phyloP scores from a whole-genome alignment of 2,888 invertebrate genomes.

The Onchidella celtica region DNA sequence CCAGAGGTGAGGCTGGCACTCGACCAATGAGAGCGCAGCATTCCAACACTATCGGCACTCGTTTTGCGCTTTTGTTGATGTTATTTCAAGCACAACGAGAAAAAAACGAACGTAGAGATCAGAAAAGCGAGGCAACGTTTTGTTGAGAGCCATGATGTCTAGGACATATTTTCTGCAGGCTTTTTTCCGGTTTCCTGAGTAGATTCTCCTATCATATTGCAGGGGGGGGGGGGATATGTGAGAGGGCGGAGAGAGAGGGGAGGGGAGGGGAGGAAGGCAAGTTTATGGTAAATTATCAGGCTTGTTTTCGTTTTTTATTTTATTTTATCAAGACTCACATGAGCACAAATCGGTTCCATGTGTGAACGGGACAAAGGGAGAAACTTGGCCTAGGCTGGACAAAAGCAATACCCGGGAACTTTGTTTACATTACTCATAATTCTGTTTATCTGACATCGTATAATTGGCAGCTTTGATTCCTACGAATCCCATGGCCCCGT shows the following conservation, averaged over 20 bases:
- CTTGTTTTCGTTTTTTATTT: no score
- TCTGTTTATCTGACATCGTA: no score
- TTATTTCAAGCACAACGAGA: not conserved
- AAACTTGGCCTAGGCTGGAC: not conserved
- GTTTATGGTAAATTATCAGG: no score
- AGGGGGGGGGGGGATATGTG: not conserved
- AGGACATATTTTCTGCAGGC: no score
- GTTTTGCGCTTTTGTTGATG: not conserved
- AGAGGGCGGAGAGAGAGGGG: not conserved
- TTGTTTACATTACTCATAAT: constrained; percentile 16
- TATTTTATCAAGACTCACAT: no score
- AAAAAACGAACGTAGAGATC: not conserved
- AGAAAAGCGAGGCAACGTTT: not conserved
- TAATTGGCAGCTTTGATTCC: no score
- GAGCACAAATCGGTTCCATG: no score
- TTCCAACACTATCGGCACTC: not conserved
- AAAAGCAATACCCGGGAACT: not conserved
- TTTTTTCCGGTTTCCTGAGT: no score
- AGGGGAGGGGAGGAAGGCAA: not conserved
- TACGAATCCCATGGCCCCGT: no score
- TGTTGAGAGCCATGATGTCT: no score
- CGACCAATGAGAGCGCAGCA: not conserved
- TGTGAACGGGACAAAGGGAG: not conserved
- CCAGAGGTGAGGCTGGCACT: not conserved
- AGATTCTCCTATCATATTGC: no score